Conservation (phyloP, 2,888 invertebrate species). For the Cheilosia impressa region DNA sequence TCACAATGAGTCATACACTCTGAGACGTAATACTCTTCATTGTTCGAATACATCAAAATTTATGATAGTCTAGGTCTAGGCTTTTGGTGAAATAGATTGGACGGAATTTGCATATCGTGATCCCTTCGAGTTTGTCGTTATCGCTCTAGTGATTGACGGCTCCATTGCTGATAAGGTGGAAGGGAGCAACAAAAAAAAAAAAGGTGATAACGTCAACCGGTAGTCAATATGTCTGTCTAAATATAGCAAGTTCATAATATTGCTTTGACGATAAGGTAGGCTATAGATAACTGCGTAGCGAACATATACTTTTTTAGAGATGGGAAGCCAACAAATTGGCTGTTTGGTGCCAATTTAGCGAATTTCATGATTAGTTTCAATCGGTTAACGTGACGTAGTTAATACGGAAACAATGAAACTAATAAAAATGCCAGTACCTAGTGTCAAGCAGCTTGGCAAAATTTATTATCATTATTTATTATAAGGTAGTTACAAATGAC, state of each 20-base stretch:
- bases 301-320: neutral
- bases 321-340: neutral
- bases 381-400: neutral
- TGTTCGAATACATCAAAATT: neutral
- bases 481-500: too few relatives aligned
- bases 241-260: conserved; percentile 40
- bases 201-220: conserved; percentile 23
- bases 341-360: conserved; percentile 1
- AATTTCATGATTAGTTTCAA: neutral
- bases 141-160: conserved; percentile 7
- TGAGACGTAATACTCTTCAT: neutral
- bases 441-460: too few relatives aligned
- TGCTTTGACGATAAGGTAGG: conserved; percentile 11
- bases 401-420: neutral
- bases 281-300: conserved; percentile 13
- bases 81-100: neutral
- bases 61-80: neutral
- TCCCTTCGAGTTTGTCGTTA: conserved; percentile 2
- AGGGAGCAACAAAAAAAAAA: conserved; percentile 9
- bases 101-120: neutral
- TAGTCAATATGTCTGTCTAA: conserved; percentile 31
- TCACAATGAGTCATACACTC: conserved; percentile 1
- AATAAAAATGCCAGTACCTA: too few relatives aligned
- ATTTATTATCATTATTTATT: too few relatives aligned
- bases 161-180: conserved; percentile 9